Conservation (phyloP, 2,888 invertebrate genomes). For the Flabesymbios commensalis region DNA sequence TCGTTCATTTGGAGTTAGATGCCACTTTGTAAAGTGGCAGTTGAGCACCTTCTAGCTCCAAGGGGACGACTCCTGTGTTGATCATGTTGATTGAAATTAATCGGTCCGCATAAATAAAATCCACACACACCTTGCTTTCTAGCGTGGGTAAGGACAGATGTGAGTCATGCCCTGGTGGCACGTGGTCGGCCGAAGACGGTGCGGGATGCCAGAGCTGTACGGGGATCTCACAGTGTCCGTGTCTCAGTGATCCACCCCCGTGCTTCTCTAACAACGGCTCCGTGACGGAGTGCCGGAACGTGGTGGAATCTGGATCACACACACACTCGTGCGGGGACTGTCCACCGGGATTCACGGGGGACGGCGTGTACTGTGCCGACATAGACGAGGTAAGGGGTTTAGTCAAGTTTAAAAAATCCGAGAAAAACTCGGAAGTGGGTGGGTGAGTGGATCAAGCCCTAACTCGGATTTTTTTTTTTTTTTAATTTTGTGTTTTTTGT, state of each 20-base stretch:
- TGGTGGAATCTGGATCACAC: slow-evolving; percentile 28
- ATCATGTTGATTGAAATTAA: too few relatives aligned
- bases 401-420: too few relatives aligned
- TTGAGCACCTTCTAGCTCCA: slow-evolving; percentile 38
- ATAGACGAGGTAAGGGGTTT: slow-evolving; percentile 44
- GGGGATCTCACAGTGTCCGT: slow-evolving; percentile 39
- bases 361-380: slow-evolving; percentile 46
- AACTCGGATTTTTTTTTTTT: too few relatives aligned
- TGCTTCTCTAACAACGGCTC: slow-evolving; percentile 31
- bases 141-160: slow-evolving; percentile 44
- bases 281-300: slow-evolving; percentile 41
- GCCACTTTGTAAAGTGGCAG: too few relatives aligned
- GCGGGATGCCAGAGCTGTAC: slow-evolving; percentile 38
- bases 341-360: slow-evolving; percentile 41
- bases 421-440: too few relatives aligned
- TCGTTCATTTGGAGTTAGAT: too few relatives aligned
- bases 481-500: too few relatives aligned
- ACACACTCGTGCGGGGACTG: slow-evolving; percentile 39
- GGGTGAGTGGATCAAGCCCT: too few relatives aligned
- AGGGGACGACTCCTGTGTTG: too few relatives aligned
- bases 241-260: slow-evolving; percentile 31
- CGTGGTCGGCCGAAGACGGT: slow-evolving; percentile 37
- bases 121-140: too few relatives aligned
- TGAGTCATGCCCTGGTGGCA: slow-evolving; percentile 37
- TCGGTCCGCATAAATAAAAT: too few relatives aligned